phyloP scores from a whole-genome alignment of 2,888 invertebrate species.

The Oligia fasciuncula region DNA sequence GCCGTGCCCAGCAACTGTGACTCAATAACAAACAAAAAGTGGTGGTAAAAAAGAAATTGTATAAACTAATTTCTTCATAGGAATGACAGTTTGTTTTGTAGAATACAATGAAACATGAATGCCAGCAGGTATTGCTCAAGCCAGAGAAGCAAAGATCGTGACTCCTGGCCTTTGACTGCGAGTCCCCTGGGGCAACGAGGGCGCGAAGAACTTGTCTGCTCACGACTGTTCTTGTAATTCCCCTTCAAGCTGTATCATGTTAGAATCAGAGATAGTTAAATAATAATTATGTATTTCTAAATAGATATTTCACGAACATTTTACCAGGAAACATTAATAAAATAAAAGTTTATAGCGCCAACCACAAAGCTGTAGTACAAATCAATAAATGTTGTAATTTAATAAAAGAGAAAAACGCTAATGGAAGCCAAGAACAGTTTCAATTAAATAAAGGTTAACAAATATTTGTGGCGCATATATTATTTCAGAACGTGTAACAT shows the following conservation, averaged over 20 bases:
- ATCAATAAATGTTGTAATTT: conserved; percentile 50
- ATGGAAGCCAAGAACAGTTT: conserved; percentile 60
- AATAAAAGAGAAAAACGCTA: conserved; percentile 54
- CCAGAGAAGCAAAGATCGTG: conserved; percentile 75
- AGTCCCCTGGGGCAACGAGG: conserved; percentile 70
- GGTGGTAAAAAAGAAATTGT: conserved; percentile 53
- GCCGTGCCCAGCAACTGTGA: conserved; percentile 58
- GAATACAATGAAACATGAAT: conserved; percentile 65
- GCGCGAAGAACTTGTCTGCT: conserved; percentile 75
- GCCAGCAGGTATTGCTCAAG: conserved; percentile 68
- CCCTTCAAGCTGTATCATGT: conserved; percentile 32
- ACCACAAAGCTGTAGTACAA: conserved; percentile 22
- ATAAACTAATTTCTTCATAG: conserved; percentile 60
- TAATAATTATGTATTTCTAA: conserved; percentile 11
- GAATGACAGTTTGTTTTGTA: conserved; percentile 53
- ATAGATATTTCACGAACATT: conserved; percentile 13
- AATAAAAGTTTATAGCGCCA: conserved; percentile 40
- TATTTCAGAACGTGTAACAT: conserved; percentile 79
- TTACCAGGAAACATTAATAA: conserved; percentile 11
- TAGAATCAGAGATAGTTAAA: background rate
- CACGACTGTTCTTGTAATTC: conserved; percentile 68
- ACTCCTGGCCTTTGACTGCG: conserved; percentile 78
- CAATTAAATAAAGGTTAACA: conserved; percentile 67
- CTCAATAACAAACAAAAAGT: conserved; percentile 57
- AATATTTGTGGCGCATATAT: conserved; percentile 69